Base-by-base conservation (phyloP, 2,888 invertebrate genomes). In the Phyllotreta striolata region DNA sequence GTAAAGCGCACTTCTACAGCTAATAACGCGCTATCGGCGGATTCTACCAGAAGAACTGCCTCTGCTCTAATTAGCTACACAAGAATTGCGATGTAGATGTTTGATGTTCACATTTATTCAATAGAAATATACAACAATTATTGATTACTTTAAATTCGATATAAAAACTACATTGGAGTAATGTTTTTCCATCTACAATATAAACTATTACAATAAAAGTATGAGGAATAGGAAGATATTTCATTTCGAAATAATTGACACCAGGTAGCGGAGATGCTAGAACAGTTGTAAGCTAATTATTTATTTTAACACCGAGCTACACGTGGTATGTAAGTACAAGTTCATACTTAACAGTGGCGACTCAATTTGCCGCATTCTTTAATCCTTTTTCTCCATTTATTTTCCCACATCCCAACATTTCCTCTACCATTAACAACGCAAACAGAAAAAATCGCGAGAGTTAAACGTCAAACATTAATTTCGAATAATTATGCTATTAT, bases 171-270 rank as follows among this genome's bases (percentile, higher is more conserved):
- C 51, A 59, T 59, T 59, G 51, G 59, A 24, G 34, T 44, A 52
- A 38, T 34, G 41, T 52, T 51, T 51, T 43, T 47, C 38, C 41
- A 40, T 51, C 54, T 38, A 60, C 54, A 24, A 24, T 41, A 52
- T 52, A 52, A 37, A 35, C 52, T 60, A 24, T 24, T 24, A 24
- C 4, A 24, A 24, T 60, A 52, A 6, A 14, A 38, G 8, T 38
- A 38, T 52, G 39, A 39, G 9, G 52, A 51, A 52, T 52, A 1
- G 43, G 44, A 51, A 60, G 52, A 60, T 43, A 51, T 40, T 40
- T 59, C 41, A 59, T 59, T 59, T 58, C 39, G 52, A 52, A 51
- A 52, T 59, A 59, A 59, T 52, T 52, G 52, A 59, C 52, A 59
- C 59, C 37, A 13, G 41, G 9, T 12, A 14, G 38, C 52, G 41